Percentiles rank a stretch among this genome's conserved stretches.
Evolutionary conservation across 2,888 invertebrate genomes (phyloP).

Genomic region (Mesorhabditis belari): DNA sequence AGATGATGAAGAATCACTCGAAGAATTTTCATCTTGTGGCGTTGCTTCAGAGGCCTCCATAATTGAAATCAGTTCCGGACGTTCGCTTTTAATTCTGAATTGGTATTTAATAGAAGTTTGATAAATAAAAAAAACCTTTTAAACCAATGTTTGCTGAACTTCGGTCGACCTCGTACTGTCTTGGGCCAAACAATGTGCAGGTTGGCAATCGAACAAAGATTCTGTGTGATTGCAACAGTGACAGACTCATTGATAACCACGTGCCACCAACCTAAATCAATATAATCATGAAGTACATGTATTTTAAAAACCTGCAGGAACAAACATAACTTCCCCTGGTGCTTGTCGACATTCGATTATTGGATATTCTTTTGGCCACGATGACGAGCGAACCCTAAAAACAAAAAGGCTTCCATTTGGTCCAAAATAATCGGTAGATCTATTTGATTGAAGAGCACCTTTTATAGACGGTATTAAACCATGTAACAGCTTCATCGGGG

Average conservation of each 20-base stretch:
- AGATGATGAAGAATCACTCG: not conserved
- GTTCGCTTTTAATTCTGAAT: conserved; percentile 19
- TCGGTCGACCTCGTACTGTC: conserved; percentile 79
- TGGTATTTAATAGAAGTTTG: not conserved
- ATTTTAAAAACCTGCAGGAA: conserved; percentile 55
- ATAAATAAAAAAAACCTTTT: conserved; percentile 11
- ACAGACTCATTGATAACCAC: conserved; percentile 92
- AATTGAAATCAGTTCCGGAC: conserved; percentile 29
- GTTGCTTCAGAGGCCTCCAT: conserved; percentile 12
- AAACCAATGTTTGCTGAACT: conserved; percentile 83
- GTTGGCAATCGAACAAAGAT: conserved; percentile 84
- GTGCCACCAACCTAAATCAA: conserved; percentile 93
- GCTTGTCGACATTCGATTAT: conserved; percentile 42
- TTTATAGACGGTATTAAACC: conserved; percentile 88
- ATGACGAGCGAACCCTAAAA: not conserved
- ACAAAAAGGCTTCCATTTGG: too few relatives aligned
- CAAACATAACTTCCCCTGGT: conserved; percentile 50
- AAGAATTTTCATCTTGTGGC: not conserved
- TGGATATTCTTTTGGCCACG: conserved; percentile 26
- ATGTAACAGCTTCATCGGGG: conserved; percentile 92
- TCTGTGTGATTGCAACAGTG: conserved; percentile 95
- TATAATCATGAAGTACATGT: conserved; percentile 60
- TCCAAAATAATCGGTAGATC: too few relatives aligned
- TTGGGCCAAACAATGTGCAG: conserved; percentile 70
- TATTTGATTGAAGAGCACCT: too few relatives aligned